Evolutionary conservation across 2,888 invertebrate species (phyloP).

Genomic region (Punctoribates punctum): DNA sequence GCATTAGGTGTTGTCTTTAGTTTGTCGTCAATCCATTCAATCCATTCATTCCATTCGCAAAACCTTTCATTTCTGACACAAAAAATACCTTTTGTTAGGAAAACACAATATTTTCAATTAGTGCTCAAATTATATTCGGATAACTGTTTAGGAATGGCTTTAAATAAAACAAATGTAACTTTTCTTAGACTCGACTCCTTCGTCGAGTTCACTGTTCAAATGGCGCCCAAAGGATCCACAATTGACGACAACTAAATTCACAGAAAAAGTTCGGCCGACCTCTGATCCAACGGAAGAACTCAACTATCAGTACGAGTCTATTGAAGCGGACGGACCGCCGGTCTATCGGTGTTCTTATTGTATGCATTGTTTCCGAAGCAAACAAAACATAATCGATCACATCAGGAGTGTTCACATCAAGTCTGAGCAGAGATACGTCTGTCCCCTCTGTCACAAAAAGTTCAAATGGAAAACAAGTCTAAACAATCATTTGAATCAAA

Average conservation of each 20-base stretch:
- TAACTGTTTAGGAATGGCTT: slow-evolving; percentile 10
- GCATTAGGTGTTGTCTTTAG: slow-evolving; percentile 18
- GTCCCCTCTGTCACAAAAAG: slow-evolving; percentile 23
- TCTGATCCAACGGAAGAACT: background rate
- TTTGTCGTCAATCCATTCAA: slow-evolving; percentile 21
- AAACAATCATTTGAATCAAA: slow-evolving; percentile 34
- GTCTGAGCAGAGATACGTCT: slow-evolving; percentile 1
- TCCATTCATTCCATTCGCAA: background rate
- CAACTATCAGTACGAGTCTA: slow-evolving; percentile 28
- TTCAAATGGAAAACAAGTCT: slow-evolving; percentile 33
- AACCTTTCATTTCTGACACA: background rate
- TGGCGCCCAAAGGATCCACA: slow-evolving; percentile 26
- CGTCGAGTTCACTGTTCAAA: slow-evolving; percentile 14
- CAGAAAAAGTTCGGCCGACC: background rate
- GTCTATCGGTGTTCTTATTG: slow-evolving; percentile 23
- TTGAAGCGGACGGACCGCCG: slow-evolving; percentile 26
- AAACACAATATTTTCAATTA: slow-evolving; percentile 32
- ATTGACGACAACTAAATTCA: slow-evolving; percentile 1
- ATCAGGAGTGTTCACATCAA: slow-evolving; percentile 21
- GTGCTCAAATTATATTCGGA: slow-evolving; percentile 10
- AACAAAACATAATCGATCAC: slow-evolving; percentile 33
- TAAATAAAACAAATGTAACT: background rate
- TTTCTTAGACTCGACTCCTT: background rate
- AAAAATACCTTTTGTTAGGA: background rate
- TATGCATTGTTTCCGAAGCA: slow-evolving; percentile 13